Conservation (phyloP, 2,888 invertebrate genomes). For the Hoplodrina ambigua region DNA sequence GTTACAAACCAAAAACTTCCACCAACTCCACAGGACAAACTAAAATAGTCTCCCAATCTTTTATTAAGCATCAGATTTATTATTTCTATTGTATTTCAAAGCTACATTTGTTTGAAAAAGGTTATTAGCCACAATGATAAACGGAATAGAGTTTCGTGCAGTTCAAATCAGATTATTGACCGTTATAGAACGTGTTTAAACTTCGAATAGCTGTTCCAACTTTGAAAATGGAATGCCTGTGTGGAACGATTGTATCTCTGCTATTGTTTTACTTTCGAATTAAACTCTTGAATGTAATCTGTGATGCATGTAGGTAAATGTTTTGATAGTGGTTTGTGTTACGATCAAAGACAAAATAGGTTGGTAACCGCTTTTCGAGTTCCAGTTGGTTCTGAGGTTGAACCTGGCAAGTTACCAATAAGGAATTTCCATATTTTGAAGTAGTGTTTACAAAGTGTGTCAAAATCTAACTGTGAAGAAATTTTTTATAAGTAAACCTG, state of each 20-base stretch:
- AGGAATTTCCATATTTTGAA: not conserved
- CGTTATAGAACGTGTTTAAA: constrained; percentile 45
- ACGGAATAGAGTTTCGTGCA: constrained; percentile 33
- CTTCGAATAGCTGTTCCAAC: constrained; percentile 46
- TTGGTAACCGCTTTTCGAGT: not conserved
- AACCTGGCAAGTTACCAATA: not conserved
- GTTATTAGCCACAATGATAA: constrained; percentile 43
- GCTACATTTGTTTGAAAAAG: constrained; percentile 29
- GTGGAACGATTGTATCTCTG: constrained; percentile 33
- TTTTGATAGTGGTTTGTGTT: not conserved
- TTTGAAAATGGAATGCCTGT: constrained; percentile 47
- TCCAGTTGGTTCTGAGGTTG: not conserved
- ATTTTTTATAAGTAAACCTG: not conserved
- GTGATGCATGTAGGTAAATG: not conserved
- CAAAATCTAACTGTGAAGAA: not conserved
- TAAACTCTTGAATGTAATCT: constrained; percentile 19
- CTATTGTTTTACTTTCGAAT: constrained; percentile 49
- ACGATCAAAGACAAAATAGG: not conserved
- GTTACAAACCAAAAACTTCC: constrained; percentile 46
- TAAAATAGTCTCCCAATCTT: constrained; percentile 29
- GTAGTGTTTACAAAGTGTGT: not conserved
- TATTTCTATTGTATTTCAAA: constrained; percentile 25
- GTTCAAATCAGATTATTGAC: constrained; percentile 50
- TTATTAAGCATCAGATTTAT: constrained; percentile 40
- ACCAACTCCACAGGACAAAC: constrained; percentile 23